Base-by-base conservation (phyloP, 2,888 invertebrate genomes). In the Cryptus armator region DNA sequence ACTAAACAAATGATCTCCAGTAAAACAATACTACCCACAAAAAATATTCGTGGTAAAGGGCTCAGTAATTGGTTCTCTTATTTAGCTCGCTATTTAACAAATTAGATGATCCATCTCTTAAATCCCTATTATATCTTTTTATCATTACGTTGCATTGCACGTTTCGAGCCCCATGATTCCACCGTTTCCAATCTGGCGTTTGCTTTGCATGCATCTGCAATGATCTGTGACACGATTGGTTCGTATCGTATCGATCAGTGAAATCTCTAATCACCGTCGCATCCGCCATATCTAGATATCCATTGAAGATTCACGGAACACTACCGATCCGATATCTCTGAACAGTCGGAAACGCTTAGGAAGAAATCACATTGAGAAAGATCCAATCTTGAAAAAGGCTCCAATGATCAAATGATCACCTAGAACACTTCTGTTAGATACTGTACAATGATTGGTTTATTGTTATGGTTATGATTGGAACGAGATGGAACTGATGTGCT, bases 401-500 rank as follows among this genome's bases (percentile, higher is more conserved):
- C n/a, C 46, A 4, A 48, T 37, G 12, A 48, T 48, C 46, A 3
- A 48, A 1, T 14, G 14, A 48, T 14, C 24, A 24, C 24, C 14
- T 48, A 14, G 46, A 48, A 7, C 37, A 37, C 9, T 48, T 3
- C 14, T 14, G 14, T 10, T 12, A 14, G 46, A 48, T 48, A 4
- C 9, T 12, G 10, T 9, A 16, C 16, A 16, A 9, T 53, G 53
- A 53, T 53, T 7, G 16, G 10, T 7, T 5, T 0, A 53, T 53
- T 16, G 19, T 56, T 56, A 16, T 56, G 19, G 19, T 9, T 16
- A 1, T 19, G 16, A 10, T 53, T 16, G 19, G 9, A 44, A 43
- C 29, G 43, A 51, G 64, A 66, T 71, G 44, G 64, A 79, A 10
- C 10, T 12, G n/a, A n/a, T n/a, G 3, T 24, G n/a, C 19, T 32